phyloP scores from a whole-genome alignment of 2,797 vertebrate genomes.

The Sorex maritimensis region DNA sequence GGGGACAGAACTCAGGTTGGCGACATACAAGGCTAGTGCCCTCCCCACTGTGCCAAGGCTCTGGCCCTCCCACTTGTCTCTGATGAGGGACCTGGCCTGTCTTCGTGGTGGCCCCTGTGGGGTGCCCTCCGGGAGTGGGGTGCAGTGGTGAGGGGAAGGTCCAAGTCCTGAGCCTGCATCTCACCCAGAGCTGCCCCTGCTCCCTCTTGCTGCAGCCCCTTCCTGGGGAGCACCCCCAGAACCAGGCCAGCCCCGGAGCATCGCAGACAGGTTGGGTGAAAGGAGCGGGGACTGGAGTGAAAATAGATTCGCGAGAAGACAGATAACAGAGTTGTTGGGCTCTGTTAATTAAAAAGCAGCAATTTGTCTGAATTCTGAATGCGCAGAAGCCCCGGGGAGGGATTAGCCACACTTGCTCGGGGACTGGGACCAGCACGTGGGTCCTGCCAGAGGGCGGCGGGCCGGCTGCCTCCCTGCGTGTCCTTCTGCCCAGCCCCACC shows the following conservation, averaged over 20 bases:
- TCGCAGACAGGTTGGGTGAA: constrained; percentile 71
- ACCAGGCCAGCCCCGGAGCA: constrained; percentile 70
- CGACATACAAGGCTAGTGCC: too few species aligned
- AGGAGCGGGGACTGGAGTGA: constrained; percentile 76
- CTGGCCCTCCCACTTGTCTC: constrained; percentile 62
- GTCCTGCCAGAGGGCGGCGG: background rate
- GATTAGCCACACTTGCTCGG: constrained; percentile 73
- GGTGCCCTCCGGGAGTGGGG: too few species aligned
- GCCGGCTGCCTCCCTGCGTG: background rate
- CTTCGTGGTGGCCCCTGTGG: too few species aligned
- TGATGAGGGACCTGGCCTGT: background rate
- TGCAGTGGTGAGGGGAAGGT: too few species aligned
- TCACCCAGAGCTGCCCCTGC: background rate
- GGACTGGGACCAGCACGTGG: constrained; percentile 16
- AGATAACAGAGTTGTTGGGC: constrained; percentile 84
- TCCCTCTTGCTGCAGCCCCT: background rate
- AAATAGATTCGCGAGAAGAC: constrained; percentile 84
- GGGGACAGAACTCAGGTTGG: too few species aligned
- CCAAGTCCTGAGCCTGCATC: background rate
- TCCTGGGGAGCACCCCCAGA: constrained; percentile 39
- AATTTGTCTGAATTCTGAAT: constrained; percentile 86
- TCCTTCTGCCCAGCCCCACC: background rate
- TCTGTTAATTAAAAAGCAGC: constrained; percentile 87
- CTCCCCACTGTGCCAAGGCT: too few species aligned
- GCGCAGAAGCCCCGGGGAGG: constrained; percentile 78